These are phyloP conservation scores for Festucalex cinctus DNA, from an alignment of 2,113 vertebrate genomes.

Conservation along the genomic window DNA sequence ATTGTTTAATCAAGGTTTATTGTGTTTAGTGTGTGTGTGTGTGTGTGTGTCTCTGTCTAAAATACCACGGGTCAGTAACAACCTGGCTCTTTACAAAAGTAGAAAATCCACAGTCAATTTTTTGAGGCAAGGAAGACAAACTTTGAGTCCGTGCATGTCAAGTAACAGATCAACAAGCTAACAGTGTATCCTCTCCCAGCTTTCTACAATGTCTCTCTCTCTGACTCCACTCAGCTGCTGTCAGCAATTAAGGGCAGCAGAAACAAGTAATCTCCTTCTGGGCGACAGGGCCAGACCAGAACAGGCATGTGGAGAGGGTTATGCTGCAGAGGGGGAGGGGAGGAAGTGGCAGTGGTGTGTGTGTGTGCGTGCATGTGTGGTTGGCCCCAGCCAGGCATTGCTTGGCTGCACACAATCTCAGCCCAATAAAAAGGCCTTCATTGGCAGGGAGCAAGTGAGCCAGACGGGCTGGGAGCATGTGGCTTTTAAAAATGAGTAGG, in stretches of 20 bases:
- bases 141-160: constrained; percentile 61
- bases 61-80: constrained; percentile 33
- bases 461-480: constrained; percentile 72
- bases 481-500: constrained; percentile 68
- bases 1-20: constrained; percentile 4
- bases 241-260: constrained; percentile 74
- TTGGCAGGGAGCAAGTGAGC: constrained; percentile 74
- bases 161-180: constrained; percentile 61
- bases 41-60: constrained; percentile 11
- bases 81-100: constrained; percentile 49
- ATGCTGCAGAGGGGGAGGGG: constrained; percentile 27
- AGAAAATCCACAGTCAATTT: constrained; percentile 31
- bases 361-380: constrained; percentile 8
- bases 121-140: constrained; percentile 62
- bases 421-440: constrained; percentile 79
- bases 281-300: constrained; percentile 66
- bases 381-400: constrained; percentile 65
- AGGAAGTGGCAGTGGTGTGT: neutral
- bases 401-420: constrained; percentile 80
- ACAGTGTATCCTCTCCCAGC: constrained; percentile 52
- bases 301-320: constrained; percentile 65
- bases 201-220: constrained; percentile 46
- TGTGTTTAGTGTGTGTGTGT: no score
- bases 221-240: constrained; percentile 71
- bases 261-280: constrained; percentile 79